A percentile compares a stretch with the other conserved stretches of the same genome.
These are phyloP conservation scores for Rhinichthys klamathensis DNA, from an alignment of 2,113 vertebrate species.

Conservation along the genomic window DNA sequence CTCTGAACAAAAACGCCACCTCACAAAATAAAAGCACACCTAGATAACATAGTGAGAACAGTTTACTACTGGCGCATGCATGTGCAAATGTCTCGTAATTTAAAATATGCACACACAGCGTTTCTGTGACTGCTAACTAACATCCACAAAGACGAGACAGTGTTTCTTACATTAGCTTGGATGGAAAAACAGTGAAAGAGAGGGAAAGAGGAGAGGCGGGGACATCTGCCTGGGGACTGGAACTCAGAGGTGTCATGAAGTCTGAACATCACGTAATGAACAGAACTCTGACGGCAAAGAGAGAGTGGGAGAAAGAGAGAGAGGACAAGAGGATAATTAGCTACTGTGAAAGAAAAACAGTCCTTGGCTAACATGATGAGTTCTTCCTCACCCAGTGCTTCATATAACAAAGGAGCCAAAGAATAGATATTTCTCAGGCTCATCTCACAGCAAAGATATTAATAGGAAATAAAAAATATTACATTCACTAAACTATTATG, in stretches of 20 bases:
- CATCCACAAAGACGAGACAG: neutral
- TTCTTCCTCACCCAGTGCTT: constrained; percentile 14
- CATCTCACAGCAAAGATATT: neutral
- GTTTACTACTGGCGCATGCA: neutral
- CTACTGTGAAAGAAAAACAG: neutral
- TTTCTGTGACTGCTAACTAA: constrained; percentile 6
- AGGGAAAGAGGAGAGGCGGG: neutral
- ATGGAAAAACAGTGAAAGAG: neutral
- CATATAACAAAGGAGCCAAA: constrained; percentile 38
- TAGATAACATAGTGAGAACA: neutral
- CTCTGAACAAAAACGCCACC: neutral
- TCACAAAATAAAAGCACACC: neutral
- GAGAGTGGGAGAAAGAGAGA: constrained; percentile 7
- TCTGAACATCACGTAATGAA: constrained; percentile 41
- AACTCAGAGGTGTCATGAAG: constrained; percentile 45
- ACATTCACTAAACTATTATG: neutral
- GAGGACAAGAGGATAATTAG: constrained; percentile 21
- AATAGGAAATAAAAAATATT: neutral
- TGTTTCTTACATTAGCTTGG: neutral
- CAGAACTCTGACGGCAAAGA: constrained; percentile 35
- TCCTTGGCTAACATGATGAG: constrained; percentile 10
- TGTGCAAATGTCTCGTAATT: constrained; percentile 3
- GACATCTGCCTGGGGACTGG: constrained; percentile 36
- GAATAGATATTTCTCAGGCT: constrained; percentile 7
- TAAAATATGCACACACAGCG: constrained; percentile 6